Evolutionary conservation across 2,113 vertebrate genomes (phyloP).

Genomic region (Leiothrix lutea): DNA sequence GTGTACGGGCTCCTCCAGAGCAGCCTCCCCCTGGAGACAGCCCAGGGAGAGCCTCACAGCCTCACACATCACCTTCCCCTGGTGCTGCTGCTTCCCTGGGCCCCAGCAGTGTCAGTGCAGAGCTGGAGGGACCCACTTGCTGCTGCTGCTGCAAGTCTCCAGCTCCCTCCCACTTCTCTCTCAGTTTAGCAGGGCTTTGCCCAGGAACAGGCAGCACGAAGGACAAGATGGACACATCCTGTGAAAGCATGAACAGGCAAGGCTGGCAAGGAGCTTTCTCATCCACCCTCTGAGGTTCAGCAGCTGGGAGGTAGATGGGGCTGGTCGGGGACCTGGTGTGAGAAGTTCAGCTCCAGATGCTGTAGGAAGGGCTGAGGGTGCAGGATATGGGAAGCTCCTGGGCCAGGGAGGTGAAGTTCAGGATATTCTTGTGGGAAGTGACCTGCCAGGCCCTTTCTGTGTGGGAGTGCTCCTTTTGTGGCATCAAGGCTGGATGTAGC

Average conservation of each 20-base stretch:
- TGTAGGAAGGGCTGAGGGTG: not conserved
- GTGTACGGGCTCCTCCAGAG: not conserved
- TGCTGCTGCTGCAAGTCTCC: not conserved
- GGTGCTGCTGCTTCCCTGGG: not conserved
- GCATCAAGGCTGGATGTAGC: not conserved
- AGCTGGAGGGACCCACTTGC: not conserved
- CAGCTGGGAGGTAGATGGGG: not conserved
- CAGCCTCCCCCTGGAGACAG: not conserved
- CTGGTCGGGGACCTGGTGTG: not conserved
- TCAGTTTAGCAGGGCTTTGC: not conserved
- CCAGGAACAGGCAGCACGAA: not conserved
- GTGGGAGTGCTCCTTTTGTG: not conserved
- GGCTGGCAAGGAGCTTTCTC: not conserved
- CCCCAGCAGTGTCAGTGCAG: not conserved
- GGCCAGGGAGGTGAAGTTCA: not conserved
- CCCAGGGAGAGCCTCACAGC: not conserved
- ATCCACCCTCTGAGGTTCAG: not conserved
- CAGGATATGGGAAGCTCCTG: not conserved
- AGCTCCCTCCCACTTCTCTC: not conserved
- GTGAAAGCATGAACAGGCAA: not conserved
- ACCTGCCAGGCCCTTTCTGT: too few relatives aligned
- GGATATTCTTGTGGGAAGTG: not conserved
- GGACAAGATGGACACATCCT: not conserved
- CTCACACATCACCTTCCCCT: accelerated
- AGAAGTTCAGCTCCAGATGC: not conserved